phyloP scores from a whole-genome alignment of 2,797 vertebrate genomes.

The Chelonia mydas region DNA sequence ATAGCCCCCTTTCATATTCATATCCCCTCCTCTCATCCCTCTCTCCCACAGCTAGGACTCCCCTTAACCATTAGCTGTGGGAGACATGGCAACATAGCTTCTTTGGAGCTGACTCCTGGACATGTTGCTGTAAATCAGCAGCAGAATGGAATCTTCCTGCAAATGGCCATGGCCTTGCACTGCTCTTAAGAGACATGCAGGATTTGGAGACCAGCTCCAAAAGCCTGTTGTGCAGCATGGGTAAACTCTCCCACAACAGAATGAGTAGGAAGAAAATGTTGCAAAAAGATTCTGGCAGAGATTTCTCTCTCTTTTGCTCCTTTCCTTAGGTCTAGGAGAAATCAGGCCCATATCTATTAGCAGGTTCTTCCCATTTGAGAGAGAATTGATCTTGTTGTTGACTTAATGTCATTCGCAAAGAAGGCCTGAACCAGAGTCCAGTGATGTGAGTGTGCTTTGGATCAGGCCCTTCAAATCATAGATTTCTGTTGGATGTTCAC shows the following conservation, averaged over 20 bases:
- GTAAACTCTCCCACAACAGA: not conserved
- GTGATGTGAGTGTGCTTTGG: not conserved
- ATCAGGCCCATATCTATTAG: not conserved
- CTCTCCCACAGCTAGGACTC: not conserved
- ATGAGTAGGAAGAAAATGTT: rapidly evolving
- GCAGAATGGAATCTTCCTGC: not conserved
- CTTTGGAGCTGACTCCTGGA: not conserved
- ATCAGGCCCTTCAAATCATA: not conserved
- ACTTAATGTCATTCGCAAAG: not conserved
- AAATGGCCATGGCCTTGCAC: rapidly evolving
- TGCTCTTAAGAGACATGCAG: not conserved
- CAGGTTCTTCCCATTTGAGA: not conserved
- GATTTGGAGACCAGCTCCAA: not conserved
- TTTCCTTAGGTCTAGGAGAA: rapidly evolving
- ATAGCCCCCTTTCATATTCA: not conserved
- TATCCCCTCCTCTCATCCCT: not conserved
- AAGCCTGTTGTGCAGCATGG: not conserved
- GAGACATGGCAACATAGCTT: not conserved
- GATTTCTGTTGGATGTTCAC: not conserved
- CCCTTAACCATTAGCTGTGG: not conserved
- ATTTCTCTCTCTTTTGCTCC: not conserved
- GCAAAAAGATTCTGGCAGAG: not conserved
- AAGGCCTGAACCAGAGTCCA: not conserved
- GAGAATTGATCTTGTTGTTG: not conserved
- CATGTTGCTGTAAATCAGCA: not conserved